Conservation (phyloP, 2,888 invertebrate genomes). For the Himalopsyche kuldschensis region DNA sequence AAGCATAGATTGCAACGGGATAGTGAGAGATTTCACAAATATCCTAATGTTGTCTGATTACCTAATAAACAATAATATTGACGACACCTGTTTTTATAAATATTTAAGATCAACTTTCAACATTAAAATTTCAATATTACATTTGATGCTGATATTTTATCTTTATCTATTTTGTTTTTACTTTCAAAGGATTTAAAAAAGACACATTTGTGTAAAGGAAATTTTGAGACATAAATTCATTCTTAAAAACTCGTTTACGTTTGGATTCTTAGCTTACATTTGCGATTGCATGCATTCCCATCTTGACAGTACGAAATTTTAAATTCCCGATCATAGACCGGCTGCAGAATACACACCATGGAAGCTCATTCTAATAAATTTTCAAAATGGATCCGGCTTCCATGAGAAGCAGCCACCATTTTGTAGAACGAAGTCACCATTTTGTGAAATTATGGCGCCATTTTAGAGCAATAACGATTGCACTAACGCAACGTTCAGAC, state of each 20-base stretch:
- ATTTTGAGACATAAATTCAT: too few relatives aligned
- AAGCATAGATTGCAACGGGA: too few relatives aligned
- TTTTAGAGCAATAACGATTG: constrained; percentile 12
- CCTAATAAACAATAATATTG: too few relatives aligned
- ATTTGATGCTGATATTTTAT: too few relatives aligned
- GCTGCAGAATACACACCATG: not conserved
- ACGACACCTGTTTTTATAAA: too few relatives aligned
- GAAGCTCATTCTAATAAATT: constrained; percentile 5
- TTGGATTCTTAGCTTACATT: not conserved
- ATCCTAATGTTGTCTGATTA: too few relatives aligned
- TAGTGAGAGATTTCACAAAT: too few relatives aligned
- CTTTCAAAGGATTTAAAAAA: too few relatives aligned
- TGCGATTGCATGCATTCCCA: not conserved
- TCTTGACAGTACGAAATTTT: not conserved
- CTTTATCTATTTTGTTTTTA: too few relatives aligned
- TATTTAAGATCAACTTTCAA: too few relatives aligned
- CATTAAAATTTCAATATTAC: too few relatives aligned
- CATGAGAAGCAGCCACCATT: not conserved
- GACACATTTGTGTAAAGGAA: too few relatives aligned
- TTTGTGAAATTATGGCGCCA: not conserved
- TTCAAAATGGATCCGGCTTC: constrained; percentile 12
- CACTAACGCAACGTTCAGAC: not conserved
- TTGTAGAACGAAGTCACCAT: not conserved
- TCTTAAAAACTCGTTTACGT: not conserved
- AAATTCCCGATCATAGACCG: not conserved